phyloP scores from a whole-genome alignment of 2,888 invertebrate genomes.

The Oscheius sp. region DNA sequence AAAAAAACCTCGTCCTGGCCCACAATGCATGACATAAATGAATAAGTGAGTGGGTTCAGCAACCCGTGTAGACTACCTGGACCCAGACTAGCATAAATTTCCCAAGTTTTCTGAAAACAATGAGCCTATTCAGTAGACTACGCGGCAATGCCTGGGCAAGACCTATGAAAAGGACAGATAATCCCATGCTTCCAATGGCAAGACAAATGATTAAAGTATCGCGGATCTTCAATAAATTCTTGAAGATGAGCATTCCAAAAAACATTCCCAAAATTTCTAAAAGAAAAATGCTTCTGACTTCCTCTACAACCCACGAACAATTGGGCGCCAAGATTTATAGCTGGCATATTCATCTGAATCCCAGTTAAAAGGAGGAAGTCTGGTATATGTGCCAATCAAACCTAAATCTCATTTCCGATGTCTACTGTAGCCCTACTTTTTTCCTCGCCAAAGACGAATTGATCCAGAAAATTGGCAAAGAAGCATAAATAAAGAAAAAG shows the following conservation, averaged over 20 bases:
- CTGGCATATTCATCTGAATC: constrained; percentile 53
- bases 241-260: constrained; percentile 60
- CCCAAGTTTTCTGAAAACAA: constrained; percentile 49
- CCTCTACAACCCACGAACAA: constrained; percentile 51
- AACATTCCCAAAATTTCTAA: constrained; percentile 65
- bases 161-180: constrained; percentile 60
- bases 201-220: constrained; percentile 60
- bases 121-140: no score
- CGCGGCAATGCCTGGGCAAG: constrained; percentile 52
- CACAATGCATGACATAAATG: constrained; percentile 64
- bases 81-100: constrained; percentile 61
- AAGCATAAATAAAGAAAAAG: constrained; percentile 60
- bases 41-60: constrained; percentile 64
- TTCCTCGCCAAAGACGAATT: constrained; percentile 66
- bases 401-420: constrained; percentile 32
- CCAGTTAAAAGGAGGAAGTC: constrained; percentile 64
- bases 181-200: constrained; percentile 56
- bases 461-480: constrained; percentile 62
- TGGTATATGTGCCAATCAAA: constrained; percentile 62
- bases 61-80: constrained; percentile 63
- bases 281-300: constrained; percentile 3
- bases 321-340: constrained; percentile 62
- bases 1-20: constrained; percentile 57
- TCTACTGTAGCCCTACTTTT: constrained; percentile 43
- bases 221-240: constrained; percentile 53